Base-by-base conservation (phyloP, 2,888 invertebrate genomes). In the Patella caerulea region DNA sequence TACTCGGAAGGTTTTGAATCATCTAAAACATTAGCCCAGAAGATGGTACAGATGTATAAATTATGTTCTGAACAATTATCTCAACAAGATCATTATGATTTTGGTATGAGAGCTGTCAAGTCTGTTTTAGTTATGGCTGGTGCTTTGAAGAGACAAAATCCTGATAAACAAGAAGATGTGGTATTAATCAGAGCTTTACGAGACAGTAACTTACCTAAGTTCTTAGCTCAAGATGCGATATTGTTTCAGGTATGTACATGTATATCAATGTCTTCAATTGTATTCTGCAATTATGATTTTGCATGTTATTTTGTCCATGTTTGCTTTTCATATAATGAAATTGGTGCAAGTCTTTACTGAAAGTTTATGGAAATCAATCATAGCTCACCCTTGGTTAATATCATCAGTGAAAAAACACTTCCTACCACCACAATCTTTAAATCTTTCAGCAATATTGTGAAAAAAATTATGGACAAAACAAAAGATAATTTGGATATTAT, bases 31-130 rank as follows among this genome's bases (percentile, higher is more conserved):
- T 92, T 97, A n/a, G 96, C 97, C 0, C 95, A 95, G 88, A 97
- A 97, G 92, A 97, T 97, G 96, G 96, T 96, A 0, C 95, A 96
- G 91, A 96, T 97, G 96, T 97, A 97, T 92, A 96, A 96, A 87
- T 92, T 97, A 7, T 96, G 96, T 87, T 96, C 96, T 86, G 97
- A 97, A 89, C 97, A 97, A 90, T 93, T 97, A 2, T 97, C 96
- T 0, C 96, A 97, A 86, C 97, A 97, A 84, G 92, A 97, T 89
- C 97, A 97, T 88, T 97, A 97, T 88, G 97, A 97, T 91, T 97
- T 97, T 87, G 92, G 92, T 59, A 97, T 97, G 97, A 84, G 92
- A 74, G 92, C 92, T n/a, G 90, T 92, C 54, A 92, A 92, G 81
- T 92, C 92, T 88, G 97, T 97, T 1, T 92, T 97, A 86, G 96